Conservation (phyloP, 2,797 vertebrate species). For the Epinephelus malabaricus region DNA sequence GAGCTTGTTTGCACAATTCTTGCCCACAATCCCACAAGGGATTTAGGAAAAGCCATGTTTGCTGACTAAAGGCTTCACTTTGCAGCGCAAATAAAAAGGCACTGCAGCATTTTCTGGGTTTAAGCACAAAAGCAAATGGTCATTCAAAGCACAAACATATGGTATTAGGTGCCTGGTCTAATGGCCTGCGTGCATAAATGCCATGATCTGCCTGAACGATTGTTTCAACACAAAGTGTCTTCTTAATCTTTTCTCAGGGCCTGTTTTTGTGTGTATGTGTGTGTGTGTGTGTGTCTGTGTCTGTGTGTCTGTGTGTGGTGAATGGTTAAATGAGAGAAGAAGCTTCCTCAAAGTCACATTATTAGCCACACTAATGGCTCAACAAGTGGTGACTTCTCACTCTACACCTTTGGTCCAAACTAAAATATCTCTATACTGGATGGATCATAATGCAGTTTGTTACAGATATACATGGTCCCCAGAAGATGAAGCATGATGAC, state of each 20-base stretch:
- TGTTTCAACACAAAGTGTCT: slow-evolving; percentile 21
- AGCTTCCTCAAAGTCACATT: slow-evolving; percentile 38
- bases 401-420: neutral
- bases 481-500: neutral
- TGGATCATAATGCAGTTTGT: neutral
- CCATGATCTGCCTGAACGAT: neutral
- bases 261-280: neutral
- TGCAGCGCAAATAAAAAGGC: slow-evolving; percentile 47
- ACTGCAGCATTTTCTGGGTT: slow-evolving; percentile 9
- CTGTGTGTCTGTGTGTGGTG: slow-evolving; percentile 7
- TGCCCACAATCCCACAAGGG: slow-evolving; percentile 29
- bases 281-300: neutral
- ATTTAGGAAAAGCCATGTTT: slow-evolving; percentile 62
- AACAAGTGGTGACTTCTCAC: neutral
- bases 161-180: slow-evolving; percentile 1
- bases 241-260: neutral
- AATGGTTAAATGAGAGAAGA: slow-evolving; percentile 51
- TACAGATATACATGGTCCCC: neutral
- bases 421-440: neutral
- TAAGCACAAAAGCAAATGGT: slow-evolving; percentile 34
- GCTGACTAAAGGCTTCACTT: slow-evolving; percentile 52
- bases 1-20: slow-evolving; percentile 46
- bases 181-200: neutral
- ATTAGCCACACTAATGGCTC: slow-evolving; percentile 1
- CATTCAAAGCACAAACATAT: neutral